phyloP scores from a whole-genome alignment of 2,797 vertebrate genomes.

The Eospalax fontanierii region DNA sequence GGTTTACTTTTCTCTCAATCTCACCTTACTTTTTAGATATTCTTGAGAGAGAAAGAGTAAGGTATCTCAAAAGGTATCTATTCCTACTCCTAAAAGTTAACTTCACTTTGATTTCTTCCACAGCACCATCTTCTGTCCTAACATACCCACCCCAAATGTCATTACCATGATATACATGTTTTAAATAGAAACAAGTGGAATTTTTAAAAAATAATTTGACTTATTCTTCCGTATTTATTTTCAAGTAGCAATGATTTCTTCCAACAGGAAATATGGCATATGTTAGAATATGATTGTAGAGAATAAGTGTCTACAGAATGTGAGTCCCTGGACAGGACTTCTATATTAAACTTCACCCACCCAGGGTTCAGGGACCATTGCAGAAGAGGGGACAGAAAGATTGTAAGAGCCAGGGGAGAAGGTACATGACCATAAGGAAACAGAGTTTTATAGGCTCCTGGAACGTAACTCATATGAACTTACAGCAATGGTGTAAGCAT shows the following conservation, averaged over 20 bases:
- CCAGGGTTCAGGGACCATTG: too few relatives aligned
- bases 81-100: background rate
- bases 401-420: too few relatives aligned
- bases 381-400: too few relatives aligned
- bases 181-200: constrained; percentile 48
- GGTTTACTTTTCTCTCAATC: background rate
- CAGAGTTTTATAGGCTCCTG: too few relatives aligned
- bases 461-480: too few relatives aligned
- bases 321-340: too few relatives aligned
- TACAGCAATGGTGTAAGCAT: too few relatives aligned
- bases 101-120: background rate
- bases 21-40: background rate
- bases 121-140: background rate
- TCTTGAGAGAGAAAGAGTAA: background rate
- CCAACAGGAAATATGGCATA: background rate
- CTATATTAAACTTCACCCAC: too few relatives aligned
- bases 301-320: too few relatives aligned
- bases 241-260: constrained; percentile 21
- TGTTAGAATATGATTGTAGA: too few relatives aligned
- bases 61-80: background rate
- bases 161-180: background rate
- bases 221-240: constrained; percentile 14
- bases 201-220: too few relatives aligned
- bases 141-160: background rate
- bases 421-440: too few relatives aligned